Evolutionary conservation across 2,113 vertebrate genomes (phyloP).

Genomic region (Neodon shergylaensis): DNA sequence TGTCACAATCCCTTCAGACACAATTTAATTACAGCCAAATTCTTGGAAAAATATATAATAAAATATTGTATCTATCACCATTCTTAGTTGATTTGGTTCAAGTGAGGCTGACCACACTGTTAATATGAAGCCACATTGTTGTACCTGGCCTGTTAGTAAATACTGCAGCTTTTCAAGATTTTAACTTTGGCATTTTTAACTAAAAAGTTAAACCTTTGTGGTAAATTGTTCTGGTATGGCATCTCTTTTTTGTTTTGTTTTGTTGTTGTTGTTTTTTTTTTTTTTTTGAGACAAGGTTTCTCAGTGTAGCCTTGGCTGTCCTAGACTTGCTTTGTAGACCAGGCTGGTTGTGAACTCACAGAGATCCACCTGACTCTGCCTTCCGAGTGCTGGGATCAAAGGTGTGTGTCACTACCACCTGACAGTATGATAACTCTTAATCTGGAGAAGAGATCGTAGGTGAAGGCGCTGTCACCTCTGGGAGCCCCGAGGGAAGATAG

Average conservation of each 20-base stretch:
- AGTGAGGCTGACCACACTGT: background rate
- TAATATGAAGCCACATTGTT: background rate
- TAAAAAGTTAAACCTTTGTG: background rate
- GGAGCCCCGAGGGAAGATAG: background rate
- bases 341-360: too few species aligned
- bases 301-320: too few species aligned
- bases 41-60: background rate
- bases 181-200: conserved; percentile 11
- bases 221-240: conserved; percentile 21
- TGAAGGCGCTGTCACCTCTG: background rate
- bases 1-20: background rate
- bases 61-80: background rate
- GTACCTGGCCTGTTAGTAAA: background rate
- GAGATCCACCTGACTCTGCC: too few species aligned
- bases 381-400: too few species aligned
- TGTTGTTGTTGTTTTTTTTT: too few species aligned
- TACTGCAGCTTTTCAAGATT: background rate
- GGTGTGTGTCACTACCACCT: background rate
- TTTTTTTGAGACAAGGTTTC: too few species aligned
- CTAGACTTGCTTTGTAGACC: too few species aligned
- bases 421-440: background rate
- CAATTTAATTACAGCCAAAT: conserved; percentile 24
- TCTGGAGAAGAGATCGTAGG: background rate
- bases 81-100: conserved; percentile 16
- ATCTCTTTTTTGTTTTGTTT: too few species aligned